phyloP scores from a whole-genome alignment of 2,888 invertebrate species.

The Nephrotoma flavescens region DNA sequence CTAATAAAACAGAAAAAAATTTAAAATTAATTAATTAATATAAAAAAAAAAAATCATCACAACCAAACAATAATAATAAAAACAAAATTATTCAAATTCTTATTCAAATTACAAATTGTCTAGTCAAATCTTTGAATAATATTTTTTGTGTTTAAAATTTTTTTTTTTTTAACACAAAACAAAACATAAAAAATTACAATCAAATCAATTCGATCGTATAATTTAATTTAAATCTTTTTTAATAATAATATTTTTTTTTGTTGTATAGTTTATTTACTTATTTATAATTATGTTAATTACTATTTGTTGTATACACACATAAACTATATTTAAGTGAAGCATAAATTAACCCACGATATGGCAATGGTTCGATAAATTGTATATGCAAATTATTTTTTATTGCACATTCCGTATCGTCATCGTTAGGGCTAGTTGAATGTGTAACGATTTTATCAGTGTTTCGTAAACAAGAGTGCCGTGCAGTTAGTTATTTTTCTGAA shows the following conservation, averaged over 20 bases:
- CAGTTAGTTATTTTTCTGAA: too few species aligned
- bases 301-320: background rate
- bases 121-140: background rate
- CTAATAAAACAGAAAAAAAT: background rate
- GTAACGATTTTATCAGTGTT: background rate
- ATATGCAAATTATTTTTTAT: background rate
- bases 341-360: background rate
- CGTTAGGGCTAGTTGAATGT: background rate
- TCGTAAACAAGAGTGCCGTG: background rate
- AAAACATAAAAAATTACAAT: background rate
- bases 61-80: background rate
- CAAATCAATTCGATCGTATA: background rate
- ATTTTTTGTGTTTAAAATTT: background rate
- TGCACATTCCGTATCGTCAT: background rate
- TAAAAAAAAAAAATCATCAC: background rate
- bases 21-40: background rate
- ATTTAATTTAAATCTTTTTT: background rate
- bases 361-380: background rate
- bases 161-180: background rate
- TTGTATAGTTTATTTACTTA: background rate
- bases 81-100: background rate
- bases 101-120: background rate
- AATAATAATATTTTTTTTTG: background rate
- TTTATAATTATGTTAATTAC: background rate
- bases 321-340: background rate